Percentiles rank a stretch among this genome's conserved stretches.
Evolutionary conservation across 2,113 vertebrate species (phyloP).

Genomic region (Vanacampus margaritifer): DNA sequence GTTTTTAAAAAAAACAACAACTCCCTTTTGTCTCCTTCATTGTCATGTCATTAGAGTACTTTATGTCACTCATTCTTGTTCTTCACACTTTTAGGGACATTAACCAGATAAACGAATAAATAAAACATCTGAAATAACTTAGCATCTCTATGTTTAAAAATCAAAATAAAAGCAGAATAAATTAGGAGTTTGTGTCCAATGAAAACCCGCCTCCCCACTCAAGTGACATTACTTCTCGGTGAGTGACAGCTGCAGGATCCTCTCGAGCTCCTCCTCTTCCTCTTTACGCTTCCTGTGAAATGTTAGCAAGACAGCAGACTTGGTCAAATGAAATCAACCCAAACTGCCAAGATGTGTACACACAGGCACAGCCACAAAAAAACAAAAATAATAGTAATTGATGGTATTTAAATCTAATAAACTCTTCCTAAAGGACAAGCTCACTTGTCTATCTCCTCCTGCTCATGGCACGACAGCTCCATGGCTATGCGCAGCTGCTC

Average conservation of each 20-base stretch:
- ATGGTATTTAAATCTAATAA: not conserved
- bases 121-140: slow-evolving; percentile 71
- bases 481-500: slow-evolving; percentile 90
- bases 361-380: no score
- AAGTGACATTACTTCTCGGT: slow-evolving; percentile 82
- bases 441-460: slow-evolving; percentile 82
- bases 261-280: slow-evolving; percentile 86
- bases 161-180: slow-evolving; percentile 60
- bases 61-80: slow-evolving; percentile 16
- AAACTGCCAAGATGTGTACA: not conserved
- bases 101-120: slow-evolving; percentile 46
- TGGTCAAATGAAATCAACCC: not conserved
- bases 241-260: slow-evolving; percentile 88
- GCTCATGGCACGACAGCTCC: slow-evolving; percentile 85
- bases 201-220: slow-evolving; percentile 31
- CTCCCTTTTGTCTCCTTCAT: slow-evolving; percentile 37
- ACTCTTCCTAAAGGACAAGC: slow-evolving; percentile 4
- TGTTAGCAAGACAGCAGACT: not conserved
- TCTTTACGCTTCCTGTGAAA: slow-evolving; percentile 64
- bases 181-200: slow-evolving; percentile 51
- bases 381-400: no score
- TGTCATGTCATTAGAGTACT: slow-evolving; percentile 13
- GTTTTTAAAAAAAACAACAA: slow-evolving; percentile 33
- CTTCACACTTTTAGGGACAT: slow-evolving; percentile 7
- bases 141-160: slow-evolving; percentile 62